These are phyloP conservation scores for Nannoperca obscura DNA, from an alignment of 2,797 vertebrate genomes.

Conservation along the genomic window DNA sequence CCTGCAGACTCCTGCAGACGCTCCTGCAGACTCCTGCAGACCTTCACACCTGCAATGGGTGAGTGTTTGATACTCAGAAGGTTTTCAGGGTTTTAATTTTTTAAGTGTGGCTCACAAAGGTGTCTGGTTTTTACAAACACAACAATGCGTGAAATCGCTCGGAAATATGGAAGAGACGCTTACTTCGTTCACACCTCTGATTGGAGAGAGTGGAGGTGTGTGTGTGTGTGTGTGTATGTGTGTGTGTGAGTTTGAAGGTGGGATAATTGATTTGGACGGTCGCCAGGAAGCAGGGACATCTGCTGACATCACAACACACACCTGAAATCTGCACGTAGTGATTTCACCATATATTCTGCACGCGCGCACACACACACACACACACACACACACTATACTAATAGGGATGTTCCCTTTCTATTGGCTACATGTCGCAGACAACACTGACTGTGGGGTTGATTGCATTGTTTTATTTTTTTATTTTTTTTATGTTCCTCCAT, in stretches of 20 bases:
- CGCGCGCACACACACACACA: too few species aligned
- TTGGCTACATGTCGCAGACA: too few species aligned
- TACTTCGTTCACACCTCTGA: conserved; percentile 83
- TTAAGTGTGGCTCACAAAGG: too few species aligned
- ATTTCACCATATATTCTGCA: neutral
- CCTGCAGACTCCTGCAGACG: neutral
- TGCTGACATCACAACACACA: conserved; percentile 60
- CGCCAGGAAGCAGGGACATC: conserved; percentile 75
- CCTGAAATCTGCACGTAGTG: conserved; percentile 23
- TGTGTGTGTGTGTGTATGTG: conserved; percentile 9
- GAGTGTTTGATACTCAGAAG: neutral
- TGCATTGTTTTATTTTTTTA: too few species aligned
- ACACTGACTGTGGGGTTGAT: too few species aligned
- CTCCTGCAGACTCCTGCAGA: neutral
- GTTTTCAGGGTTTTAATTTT: neutral
- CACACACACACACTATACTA: too few species aligned
- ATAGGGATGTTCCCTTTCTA: too few species aligned
- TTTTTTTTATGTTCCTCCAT: too few species aligned
- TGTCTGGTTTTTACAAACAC: neutral
- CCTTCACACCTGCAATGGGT: neutral
- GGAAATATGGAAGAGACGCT: conserved; percentile 59
- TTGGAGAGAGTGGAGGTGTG: conserved; percentile 65
- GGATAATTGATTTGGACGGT: conserved; percentile 83
- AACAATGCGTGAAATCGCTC: neutral
- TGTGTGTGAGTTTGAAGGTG: conserved; percentile 61